Percentiles rank a stretch among this genome's conserved stretches.
Evolutionary conservation across 1,140 invertebrate species (phyloP).

Genomic region (Ostrea denselamellosa): DNA sequence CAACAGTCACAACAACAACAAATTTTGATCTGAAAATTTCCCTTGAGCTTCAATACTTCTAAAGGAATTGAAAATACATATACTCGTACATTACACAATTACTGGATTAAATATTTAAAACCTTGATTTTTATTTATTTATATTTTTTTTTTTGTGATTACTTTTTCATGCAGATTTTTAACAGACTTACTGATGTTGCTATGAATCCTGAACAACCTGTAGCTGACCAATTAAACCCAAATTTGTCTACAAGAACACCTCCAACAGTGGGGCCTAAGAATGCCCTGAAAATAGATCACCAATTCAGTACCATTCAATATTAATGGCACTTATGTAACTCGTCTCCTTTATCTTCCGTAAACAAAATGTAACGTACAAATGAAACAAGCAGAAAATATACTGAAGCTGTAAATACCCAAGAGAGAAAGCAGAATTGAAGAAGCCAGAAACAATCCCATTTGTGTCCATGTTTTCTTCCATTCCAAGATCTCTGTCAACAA

Average conservation of each 20-base stretch:
- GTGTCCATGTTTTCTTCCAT: conserved; percentile 67
- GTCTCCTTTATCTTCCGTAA: too few species aligned
- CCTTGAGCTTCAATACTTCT: too few species aligned
- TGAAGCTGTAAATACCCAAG: conserved; percentile 61
- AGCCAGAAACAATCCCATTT: conserved; percentile 68
- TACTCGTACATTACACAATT: too few species aligned
- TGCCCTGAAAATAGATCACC: conserved; percentile 17
- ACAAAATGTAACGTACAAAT: too few species aligned
- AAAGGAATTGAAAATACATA: too few species aligned
- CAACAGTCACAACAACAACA: too few species aligned
- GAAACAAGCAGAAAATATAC: not conserved
- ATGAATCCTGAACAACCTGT: conserved; percentile 18
- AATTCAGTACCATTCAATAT: too few species aligned
- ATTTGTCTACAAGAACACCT: conserved; percentile 37
- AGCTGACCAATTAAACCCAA: conserved; percentile 38
- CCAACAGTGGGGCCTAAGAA: conserved; percentile 44
- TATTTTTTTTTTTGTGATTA: too few species aligned
- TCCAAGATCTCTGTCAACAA: conserved; percentile 62
- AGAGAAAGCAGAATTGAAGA: conserved; percentile 67
- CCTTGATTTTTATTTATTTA: too few species aligned
- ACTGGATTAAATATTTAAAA: too few species aligned
- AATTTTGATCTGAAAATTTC: too few species aligned
- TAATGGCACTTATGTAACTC: too few species aligned
- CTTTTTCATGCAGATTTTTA: not conserved
- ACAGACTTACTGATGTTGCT: conserved; percentile 30